Conservation (phyloP, 1,140 invertebrate species). For the Orchestia grillus region DNA sequence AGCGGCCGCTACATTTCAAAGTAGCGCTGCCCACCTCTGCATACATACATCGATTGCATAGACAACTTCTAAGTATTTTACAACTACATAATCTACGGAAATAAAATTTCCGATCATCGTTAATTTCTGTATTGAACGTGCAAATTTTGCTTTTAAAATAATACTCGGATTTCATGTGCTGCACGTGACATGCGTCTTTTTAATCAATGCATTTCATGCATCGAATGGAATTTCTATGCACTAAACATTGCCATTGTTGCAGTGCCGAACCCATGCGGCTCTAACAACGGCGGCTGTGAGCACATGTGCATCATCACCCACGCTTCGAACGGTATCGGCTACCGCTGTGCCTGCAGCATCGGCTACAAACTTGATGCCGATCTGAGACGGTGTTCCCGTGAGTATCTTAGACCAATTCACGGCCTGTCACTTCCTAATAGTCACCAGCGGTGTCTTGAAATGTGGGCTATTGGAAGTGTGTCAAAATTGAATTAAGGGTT, state of each 20-base stretch:
- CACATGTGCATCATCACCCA: conserved; percentile 96
- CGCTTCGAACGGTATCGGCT: conserved; percentile 84
- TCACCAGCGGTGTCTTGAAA: not conserved
- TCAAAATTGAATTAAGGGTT: too few species aligned
- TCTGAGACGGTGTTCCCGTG: conserved; percentile 84
- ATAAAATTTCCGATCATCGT: not conserved
- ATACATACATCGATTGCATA: too few species aligned
- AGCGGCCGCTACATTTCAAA: too few species aligned
- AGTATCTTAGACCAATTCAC: conserved; percentile 66
- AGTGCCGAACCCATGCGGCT: conserved; percentile 89
- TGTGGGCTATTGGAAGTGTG: too few species aligned
- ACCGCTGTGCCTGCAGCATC: conserved; percentile 93
- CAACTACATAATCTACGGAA: not conserved
- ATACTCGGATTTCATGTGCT: too few species aligned
- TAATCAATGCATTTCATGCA: not conserved
- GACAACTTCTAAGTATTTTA: too few species aligned
- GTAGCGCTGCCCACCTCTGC: too few species aligned
- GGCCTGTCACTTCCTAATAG: not conserved
- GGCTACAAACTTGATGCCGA: conserved; percentile 85
- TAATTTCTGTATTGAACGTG: not conserved
- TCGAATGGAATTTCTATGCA: not conserved
- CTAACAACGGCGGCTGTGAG: conserved; percentile 90
- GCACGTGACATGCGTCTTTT: not conserved
- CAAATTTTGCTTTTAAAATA: not conserved
- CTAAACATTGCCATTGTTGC: conserved; percentile 43